Conservation (phyloP, 2,113 vertebrate genomes). For the Scalopus aquaticus region DNA sequence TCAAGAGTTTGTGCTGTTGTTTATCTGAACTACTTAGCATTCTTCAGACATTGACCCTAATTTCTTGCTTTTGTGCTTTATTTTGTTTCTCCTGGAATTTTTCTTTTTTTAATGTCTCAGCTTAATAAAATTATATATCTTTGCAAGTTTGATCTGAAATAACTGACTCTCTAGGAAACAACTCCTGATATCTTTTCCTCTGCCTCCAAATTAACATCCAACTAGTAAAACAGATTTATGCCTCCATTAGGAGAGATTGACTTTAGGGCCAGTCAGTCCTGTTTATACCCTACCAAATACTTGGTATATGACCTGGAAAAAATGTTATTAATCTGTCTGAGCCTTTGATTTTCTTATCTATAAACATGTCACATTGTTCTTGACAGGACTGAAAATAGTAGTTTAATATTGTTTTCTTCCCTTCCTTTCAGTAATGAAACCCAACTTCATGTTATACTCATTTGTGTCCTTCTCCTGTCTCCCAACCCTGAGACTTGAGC, state of each 20-base stretch:
- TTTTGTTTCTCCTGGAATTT: not conserved
- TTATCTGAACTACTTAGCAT: not conserved
- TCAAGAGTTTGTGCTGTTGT: not conserved
- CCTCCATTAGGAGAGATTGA: not conserved
- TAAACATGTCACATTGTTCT: not conserved
- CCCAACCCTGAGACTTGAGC: not conserved
- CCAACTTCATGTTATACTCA: not conserved
- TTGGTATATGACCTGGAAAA: conserved; percentile 16
- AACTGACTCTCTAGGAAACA: not conserved
- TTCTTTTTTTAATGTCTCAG: not conserved
- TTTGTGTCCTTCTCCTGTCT: not conserved
- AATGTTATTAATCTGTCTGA: not conserved
- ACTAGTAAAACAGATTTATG: not conserved
- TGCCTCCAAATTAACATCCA: not conserved
- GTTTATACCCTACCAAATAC: not conserved
- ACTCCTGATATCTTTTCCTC: not conserved
- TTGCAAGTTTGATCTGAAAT: not conserved
- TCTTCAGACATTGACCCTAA: not conserved
- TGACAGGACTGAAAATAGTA: not conserved
- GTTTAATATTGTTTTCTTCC: not conserved
- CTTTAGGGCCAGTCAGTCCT: not conserved
- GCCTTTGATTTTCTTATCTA: conserved; percentile 11
- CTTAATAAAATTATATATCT: not conserved
- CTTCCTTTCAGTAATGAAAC: not conserved
- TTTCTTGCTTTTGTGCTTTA: conserved; percentile 3